Evolutionary conservation across 2,888 invertebrate species (phyloP), one percentile per base, ranked within the genome.

Genomic region (Pseudococcus jackbeardsleyi): DNA sequence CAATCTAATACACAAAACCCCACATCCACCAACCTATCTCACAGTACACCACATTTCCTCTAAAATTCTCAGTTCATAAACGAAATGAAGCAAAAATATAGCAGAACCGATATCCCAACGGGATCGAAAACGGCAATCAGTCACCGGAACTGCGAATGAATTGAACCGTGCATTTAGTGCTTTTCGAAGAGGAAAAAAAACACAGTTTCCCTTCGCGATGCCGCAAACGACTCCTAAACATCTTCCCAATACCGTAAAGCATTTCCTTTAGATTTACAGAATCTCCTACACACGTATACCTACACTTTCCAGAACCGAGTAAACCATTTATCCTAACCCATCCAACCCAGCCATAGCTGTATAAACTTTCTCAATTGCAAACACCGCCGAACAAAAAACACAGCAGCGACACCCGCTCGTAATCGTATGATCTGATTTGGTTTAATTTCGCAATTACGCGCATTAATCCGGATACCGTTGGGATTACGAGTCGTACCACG

Each of bases 381-480:
- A 8, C n/a, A 46, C 11, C n/a, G 46, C 46, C 11, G 59, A 59
- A 59, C 12, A 59, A 59, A 59, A 59, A 59, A 59, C 59, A 59
- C 59, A n/a, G 3, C 64, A 64, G 12, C 64, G 64, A 39, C n/a
- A 39, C 39, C 17, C 39, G 77, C 77, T 17, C n/a, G 79, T 82
- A 46, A 86, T 79, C 79, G 88, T 64, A 64, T 88, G 88, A 88
- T 88, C 85, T 88, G 85, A 88, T 88, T 88, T 85, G 88, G 85
- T 88, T 88, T 88, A 88, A 88, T 88, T 88, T 85, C 85, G 85
- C 88, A 88, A 88, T 88, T 88, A 88, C 85, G 85, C 85, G 48
- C 85, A 77, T 85, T 88, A 88, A 88, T 85, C 85, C 85, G 84
- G 85, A 85, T 88, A 85, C 88, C 88, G 84, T 84, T 85, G 88